phyloP scores from a whole-genome alignment of 2,888 invertebrate genomes.

The Drosophila yooni region DNA sequence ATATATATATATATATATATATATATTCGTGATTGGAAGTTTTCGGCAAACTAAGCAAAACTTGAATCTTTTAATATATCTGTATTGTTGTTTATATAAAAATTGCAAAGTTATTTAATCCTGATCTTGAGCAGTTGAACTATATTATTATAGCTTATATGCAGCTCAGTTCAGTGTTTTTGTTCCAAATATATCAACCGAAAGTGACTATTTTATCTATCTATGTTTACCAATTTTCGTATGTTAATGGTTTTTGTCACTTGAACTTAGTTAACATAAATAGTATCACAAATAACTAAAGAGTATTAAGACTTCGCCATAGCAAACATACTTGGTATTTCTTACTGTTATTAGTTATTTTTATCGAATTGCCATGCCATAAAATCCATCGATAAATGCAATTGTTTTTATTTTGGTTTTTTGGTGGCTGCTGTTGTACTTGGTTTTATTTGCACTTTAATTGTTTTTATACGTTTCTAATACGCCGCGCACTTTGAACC shows the following conservation, averaged over 20 bases:
- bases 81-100: not conserved
- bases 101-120: not conserved
- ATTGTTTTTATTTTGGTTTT: conserved; percentile 7
- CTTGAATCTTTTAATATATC: not conserved
- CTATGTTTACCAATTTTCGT: not conserved
- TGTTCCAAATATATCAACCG: not conserved
- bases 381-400: conserved; percentile 39
- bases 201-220: not conserved
- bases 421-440: conserved; percentile 20
- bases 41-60: not conserved
- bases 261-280: not conserved
- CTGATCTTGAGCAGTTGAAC: not conserved
- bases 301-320: not conserved
- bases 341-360: conserved; percentile 6
- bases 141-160: not conserved
- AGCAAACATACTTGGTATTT: not conserved
- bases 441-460: conserved; percentile 46
- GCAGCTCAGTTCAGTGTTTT: not conserved
- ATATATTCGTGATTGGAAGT: not conserved
- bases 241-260: not conserved
- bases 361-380: conserved; percentile 38
- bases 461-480: conserved; percentile 9
- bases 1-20: too few relatives aligned
- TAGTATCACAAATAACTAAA: not conserved
- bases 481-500: conserved; percentile 47